Conservation (phyloP, 2,113 vertebrate species). For the zebrafish (Danio rerio) region GRCz12tu NC_133181.1:12897001-12897500, state of each 20-base stretch:
- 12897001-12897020: no score
- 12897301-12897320: conserved; percentile 88
- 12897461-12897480: no score
- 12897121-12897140: conserved; percentile 19
- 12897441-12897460: no score
- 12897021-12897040: no score
- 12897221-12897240: conserved; percentile 91
- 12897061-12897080: no score
- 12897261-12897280: conserved; percentile 85
- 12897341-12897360: conserved; percentile 87
- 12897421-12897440: no score
- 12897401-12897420: no score
- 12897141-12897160: conserved; percentile 78
- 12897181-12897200: conserved; percentile 88
- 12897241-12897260: conserved; percentile 85
- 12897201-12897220: conserved; percentile 87
- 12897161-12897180: conserved; percentile 83
- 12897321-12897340: conserved; percentile 89
- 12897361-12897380: neutral
- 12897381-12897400: no score
- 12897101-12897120: neutral
- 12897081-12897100: neutral
- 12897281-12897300: conserved; percentile 90
- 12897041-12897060: no score
- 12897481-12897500: no score